phyloP scores from a whole-genome alignment of 2,888 invertebrate species.

The Cantharis lateralis region DNA sequence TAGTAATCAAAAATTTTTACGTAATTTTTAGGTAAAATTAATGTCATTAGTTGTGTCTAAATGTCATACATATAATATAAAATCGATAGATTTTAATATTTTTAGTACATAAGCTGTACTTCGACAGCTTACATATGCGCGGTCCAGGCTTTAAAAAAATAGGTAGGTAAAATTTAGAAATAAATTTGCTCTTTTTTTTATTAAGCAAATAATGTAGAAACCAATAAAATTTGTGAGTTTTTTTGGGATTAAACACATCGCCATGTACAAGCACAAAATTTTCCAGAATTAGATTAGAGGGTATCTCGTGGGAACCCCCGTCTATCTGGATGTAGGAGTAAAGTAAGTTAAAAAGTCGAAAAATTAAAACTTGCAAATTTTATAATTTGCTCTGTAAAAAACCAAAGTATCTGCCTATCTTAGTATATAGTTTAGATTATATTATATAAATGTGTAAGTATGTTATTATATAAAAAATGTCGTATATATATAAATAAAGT shows the following conservation, averaged over 20 bases:
- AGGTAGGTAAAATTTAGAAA: slow-evolving; percentile 1
- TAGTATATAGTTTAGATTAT: not conserved
- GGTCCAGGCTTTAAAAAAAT: slow-evolving; percentile 40
- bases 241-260: not conserved
- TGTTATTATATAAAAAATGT: not conserved
- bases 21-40: not conserved
- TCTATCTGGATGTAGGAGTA: not conserved
- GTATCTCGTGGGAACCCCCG: not conserved
- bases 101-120: slow-evolving; percentile 34
- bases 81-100: slow-evolving; percentile 22
- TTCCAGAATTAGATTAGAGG: not conserved
- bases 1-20: not conserved
- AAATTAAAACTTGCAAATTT: not conserved
- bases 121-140: slow-evolving; percentile 35
- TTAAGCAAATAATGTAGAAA: not conserved
- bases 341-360: not conserved
- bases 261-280: not conserved
- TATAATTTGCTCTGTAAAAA: not conserved
- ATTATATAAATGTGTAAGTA: not conserved
- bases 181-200: not conserved
- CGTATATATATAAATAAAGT: not conserved
- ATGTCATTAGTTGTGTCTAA: slow-evolving; percentile 24
- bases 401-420: not conserved
- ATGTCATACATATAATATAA: slow-evolving; percentile 13
- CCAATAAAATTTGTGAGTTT: not conserved